Evolutionary conservation across 2,113 vertebrate species (phyloP), one percentile per base, ranked within the genome.

Genomic region (Trichechus manatus): DNA sequence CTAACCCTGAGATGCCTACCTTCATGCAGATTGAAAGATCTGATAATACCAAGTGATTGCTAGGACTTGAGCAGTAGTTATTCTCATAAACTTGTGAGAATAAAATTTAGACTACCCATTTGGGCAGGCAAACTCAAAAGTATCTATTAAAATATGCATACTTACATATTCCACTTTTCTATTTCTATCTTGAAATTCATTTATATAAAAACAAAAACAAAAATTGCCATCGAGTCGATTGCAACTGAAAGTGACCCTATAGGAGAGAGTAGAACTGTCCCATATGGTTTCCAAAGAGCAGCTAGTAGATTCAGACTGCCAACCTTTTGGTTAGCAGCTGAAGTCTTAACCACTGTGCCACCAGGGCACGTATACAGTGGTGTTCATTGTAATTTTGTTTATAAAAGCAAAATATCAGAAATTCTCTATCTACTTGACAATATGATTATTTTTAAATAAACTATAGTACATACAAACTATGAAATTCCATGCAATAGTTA

Each of bases 341-440:
- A 47, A 10, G 47, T 47, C 47, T 47, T 47, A 47, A 47, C 47
- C 47, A 47, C 47, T 47, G 47, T 47, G 47, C 47, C 47, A 47
- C 47, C 47, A 47, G 47, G 10, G 47, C 47, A 47, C 10, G 25
- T 66, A 59, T 53, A 10, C 5, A 53, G 74, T 14, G 27, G 42
- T 83, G 36, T 44, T 83, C 2, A 59, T 9, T 92, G 63, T 11
- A 75, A 50, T 29, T 50, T 61, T 88, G 61, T n/a, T 84, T 81
- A 88, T 91, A 50, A 91, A 91, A 91, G 13, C 19, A 79, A 78
- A 44, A 72, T 53, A 66, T 72, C 44, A 87, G 80, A 75, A 78
- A 33, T 22, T 3, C 4, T 6, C 7, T 92, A 31, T 70, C 56
- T 64, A 80, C 44, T 7, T 5, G 77, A 27, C 9, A 80, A 10